These are phyloP conservation scores for Nematopogon swammerdamellus DNA, from an alignment of 2,888 invertebrate species.

Conservation along the genomic window DNA sequence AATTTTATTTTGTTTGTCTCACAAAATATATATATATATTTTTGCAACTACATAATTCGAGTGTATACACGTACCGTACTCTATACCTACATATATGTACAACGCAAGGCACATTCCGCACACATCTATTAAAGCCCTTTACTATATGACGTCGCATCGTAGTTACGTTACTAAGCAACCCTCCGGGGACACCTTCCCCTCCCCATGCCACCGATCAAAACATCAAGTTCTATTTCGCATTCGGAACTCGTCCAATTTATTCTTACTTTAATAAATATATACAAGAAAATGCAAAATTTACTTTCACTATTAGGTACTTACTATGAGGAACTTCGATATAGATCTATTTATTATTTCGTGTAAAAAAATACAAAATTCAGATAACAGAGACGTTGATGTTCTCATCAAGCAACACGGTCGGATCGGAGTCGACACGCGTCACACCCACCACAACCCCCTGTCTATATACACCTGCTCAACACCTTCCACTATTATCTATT, in stretches of 20 bases:
- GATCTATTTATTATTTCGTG: conserved; percentile 24
- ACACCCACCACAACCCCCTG: no score
- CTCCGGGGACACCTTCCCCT: no score
- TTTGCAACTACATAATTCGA: conserved; percentile 56
- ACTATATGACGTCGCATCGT: no score
- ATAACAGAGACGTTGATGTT: conserved; percentile 40
- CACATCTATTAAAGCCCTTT: conserved; percentile 44
- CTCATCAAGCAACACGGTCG: conserved; percentile 47
- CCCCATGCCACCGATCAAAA: conserved; percentile 42
- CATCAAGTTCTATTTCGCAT: conserved; percentile 28
- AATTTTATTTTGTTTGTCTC: conserved; percentile 33
- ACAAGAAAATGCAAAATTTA: conserved; percentile 50
- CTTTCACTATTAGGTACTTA: conserved; percentile 42
- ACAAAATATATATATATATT: conserved; percentile 42
- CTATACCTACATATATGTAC: conserved; percentile 39
- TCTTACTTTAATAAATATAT: neutral
- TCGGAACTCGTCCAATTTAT: neutral
- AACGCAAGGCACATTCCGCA: conserved; percentile 59
- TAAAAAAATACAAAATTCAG: conserved; percentile 6
- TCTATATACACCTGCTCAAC: no score
- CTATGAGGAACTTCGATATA: conserved; percentile 54
- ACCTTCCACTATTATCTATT: no score
- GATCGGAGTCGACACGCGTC: no score
- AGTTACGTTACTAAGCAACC: no score
- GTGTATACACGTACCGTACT: conserved; percentile 46